Conservation (phyloP, 2,797 vertebrate species). For the Remorina albescens region DNA sequence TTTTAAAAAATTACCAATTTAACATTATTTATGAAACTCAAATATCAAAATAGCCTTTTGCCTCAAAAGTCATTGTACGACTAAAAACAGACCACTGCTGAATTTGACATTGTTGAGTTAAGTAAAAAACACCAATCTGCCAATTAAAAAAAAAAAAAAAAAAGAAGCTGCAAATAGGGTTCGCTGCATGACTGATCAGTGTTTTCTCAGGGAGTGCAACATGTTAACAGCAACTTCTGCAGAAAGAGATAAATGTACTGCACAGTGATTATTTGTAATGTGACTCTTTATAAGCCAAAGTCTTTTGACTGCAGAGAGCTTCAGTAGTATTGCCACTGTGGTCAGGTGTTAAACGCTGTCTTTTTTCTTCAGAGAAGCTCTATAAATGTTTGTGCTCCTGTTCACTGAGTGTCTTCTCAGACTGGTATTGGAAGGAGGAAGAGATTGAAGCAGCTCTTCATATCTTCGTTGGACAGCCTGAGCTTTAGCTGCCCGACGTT, state of each 20-base stretch:
- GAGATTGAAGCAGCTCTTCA: constrained; percentile 9
- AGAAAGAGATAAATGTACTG: constrained; percentile 13
- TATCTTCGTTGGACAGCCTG: constrained; percentile 37
- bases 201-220: constrained; percentile 74
- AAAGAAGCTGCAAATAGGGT: background rate
- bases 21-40: background rate
- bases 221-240: constrained; percentile 12
- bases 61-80: background rate
- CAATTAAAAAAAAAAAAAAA: background rate
- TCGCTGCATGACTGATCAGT: constrained; percentile 36
- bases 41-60: background rate
- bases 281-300: constrained; percentile 1
- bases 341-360: too few species aligned
- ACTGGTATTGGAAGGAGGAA: constrained; percentile 2
- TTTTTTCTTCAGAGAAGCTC: background rate
- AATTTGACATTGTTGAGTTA: background rate
- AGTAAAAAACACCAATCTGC: background rate
- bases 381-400: background rate
- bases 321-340: constrained; percentile 33
- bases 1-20: too few species aligned
- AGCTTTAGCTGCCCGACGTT: constrained; percentile 50
- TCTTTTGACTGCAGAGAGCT: constrained; percentile 20
- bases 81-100: too few species aligned
- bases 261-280: background rate
- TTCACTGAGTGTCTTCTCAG: constrained; percentile 16